A percentile compares a stretch with the other conserved stretches of the same genome.
These are phyloP conservation scores for Synanthedon myopaeformis DNA, from an alignment of 2,888 invertebrate species.

Conservation along the genomic window DNA sequence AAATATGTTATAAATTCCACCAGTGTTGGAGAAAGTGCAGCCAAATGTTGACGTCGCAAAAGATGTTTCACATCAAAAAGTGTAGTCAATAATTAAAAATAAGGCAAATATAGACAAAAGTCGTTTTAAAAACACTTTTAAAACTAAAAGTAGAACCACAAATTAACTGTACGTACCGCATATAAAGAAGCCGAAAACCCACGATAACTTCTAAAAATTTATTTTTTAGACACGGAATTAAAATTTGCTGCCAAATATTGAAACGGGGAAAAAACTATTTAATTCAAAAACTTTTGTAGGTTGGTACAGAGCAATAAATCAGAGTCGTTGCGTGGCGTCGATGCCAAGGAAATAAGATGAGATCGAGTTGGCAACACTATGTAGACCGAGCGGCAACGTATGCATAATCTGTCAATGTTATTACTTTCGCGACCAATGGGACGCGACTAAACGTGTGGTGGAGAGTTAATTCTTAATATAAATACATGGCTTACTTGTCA, in stretches of 20 bases:
- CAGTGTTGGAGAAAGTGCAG: too few relatives aligned
- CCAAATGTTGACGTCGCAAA: too few relatives aligned
- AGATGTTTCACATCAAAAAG: too few relatives aligned
- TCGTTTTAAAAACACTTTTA: too few relatives aligned
- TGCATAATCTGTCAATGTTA: conserved; percentile 28
- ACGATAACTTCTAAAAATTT: not conserved
- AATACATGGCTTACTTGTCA: not conserved
- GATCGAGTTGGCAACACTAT: conserved; percentile 61
- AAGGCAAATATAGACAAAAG: too few relatives aligned
- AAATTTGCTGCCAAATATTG: conserved; percentile 40
- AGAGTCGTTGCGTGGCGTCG: conserved; percentile 46
- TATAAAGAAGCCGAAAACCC: conserved; percentile 4
- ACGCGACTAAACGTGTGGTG: not conserved
- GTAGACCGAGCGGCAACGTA: conserved; percentile 15
- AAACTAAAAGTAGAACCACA: too few relatives aligned
- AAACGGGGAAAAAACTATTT: conserved; percentile 60
- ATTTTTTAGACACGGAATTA: conserved; percentile 13
- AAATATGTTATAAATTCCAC: too few relatives aligned
- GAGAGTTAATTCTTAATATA: not conserved
- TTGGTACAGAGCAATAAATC: conserved; percentile 56
- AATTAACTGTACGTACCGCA: conserved; percentile 1
- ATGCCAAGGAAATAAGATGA: conserved; percentile 68
- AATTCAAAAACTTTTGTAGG: conserved; percentile 65
- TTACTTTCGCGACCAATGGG: conserved; percentile 3
- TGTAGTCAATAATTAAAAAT: too few relatives aligned